Percentiles rank a stretch among this genome's conserved stretches.
phyloP scores from a whole-genome alignment of 2,888 invertebrate genomes.

The Tenthredo livida region DNA sequence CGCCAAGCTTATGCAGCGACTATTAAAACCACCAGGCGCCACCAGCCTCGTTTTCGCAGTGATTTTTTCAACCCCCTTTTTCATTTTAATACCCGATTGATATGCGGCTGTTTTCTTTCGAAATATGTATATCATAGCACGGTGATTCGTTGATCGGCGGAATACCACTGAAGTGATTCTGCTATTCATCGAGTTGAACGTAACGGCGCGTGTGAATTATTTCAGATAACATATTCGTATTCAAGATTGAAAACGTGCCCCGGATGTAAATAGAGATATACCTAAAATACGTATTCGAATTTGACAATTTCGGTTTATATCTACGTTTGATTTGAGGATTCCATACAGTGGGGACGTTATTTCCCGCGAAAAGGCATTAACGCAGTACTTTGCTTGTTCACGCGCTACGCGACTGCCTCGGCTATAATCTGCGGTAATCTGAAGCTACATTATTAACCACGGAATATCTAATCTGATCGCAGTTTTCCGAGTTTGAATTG shows the following conservation, averaged over 20 bases:
- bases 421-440: neutral
- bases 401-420: neutral
- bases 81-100: neutral
- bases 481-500: neutral
- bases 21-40: slow-evolving; percentile 19
- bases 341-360: neutral
- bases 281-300: neutral
- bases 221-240: neutral
- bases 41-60: neutral
- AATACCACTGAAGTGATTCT: neutral
- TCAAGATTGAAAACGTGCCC: slow-evolving; percentile 1
- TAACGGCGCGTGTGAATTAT: neutral
- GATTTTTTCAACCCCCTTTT: neutral
- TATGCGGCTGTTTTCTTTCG: neutral
- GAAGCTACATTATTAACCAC: neutral
- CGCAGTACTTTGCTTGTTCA: neutral
- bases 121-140: neutral
- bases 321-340: neutral
- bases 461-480: neutral
- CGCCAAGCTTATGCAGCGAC: slow-evolving; percentile 28
- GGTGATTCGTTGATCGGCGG: neutral
- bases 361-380: neutral
- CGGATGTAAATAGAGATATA: neutral
- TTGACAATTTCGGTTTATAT: neutral
- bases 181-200: neutral